phyloP scores from a whole-genome alignment of 2,888 invertebrate genomes.

The Clepsis dumicolana region DNA sequence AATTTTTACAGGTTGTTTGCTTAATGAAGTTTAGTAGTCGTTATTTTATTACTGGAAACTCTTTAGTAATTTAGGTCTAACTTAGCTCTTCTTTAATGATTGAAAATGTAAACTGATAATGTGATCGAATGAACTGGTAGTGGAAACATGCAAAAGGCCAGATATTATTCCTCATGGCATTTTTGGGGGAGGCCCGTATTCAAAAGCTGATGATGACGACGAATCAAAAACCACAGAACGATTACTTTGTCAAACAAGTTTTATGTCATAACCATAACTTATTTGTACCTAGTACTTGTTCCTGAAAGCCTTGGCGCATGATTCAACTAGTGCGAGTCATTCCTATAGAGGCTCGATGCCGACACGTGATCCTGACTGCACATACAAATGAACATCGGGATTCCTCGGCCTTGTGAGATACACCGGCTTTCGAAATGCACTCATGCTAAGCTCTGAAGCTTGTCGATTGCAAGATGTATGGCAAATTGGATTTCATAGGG shows the following conservation, averaged over 20 bases:
- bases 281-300: background rate
- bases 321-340: constrained; percentile 25
- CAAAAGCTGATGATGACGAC: too few species aligned
- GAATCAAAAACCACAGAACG: background rate
- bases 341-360: constrained; percentile 62
- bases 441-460: background rate
- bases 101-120: background rate
- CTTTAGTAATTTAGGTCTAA: too few species aligned
- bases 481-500: background rate
- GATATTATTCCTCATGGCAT: background rate
- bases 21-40: too few species aligned
- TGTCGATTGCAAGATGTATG: background rate
- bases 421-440: constrained; percentile 48
- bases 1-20: too few species aligned
- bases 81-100: too few species aligned
- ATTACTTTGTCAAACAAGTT: background rate
- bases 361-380: constrained; percentile 60
- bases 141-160: background rate
- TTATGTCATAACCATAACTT: background rate
- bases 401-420: constrained; percentile 52
- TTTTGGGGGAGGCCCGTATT: too few species aligned
- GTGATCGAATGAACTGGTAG: background rate
- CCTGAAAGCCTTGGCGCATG: background rate
- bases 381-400: constrained; percentile 74
- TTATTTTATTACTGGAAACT: too few species aligned